A percentile compares a stretch with the other conserved stretches of the same genome.
These are phyloP conservation scores for Drosophila vallismaia DNA, from an alignment of 2,888 invertebrate genomes.

Conservation along the genomic window DNA sequence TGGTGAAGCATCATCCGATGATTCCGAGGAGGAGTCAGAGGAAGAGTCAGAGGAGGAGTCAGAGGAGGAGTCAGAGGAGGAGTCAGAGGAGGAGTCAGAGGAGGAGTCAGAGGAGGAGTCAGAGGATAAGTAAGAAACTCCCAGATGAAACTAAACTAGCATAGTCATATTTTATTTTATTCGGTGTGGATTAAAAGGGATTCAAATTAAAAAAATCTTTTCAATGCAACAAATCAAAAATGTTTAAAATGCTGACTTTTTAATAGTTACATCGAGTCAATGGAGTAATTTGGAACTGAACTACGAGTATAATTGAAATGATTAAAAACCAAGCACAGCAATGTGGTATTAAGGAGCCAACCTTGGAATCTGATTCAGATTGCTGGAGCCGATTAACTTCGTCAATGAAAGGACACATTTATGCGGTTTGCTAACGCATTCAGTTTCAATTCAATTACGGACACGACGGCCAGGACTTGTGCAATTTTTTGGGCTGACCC, in stretches of 20 bases:
- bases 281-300: too few species aligned
- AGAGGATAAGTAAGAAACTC: background rate
- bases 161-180: background rate
- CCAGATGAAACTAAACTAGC: background rate
- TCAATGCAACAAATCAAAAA: slow-evolving; percentile 24
- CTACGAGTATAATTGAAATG: slow-evolving; percentile 8
- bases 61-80: background rate
- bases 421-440: slow-evolving; percentile 15
- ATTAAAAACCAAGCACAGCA: background rate
- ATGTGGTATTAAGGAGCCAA: background rate
- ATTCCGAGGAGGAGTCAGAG: background rate
- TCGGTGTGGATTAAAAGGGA: slow-evolving; percentile 21
- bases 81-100: slow-evolving; percentile 2
- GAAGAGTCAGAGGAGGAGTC: background rate
- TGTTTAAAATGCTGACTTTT: background rate
- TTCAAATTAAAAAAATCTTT: slow-evolving; percentile 25
- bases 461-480: background rate
- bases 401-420: slow-evolving; percentile 21
- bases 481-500: slow-evolving; percentile 43
- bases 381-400: slow-evolving; percentile 30
- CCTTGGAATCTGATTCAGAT: background rate
- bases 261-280: too few species aligned
- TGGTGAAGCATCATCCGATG: background rate
- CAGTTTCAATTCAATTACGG: slow-evolving; percentile 14
- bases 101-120: background rate